A percentile compares a stretch with the other conserved stretches of the same genome.
These are phyloP conservation scores for Zoanthus sansibaricus DNA, from an alignment of 92 coral and sea anemone species.

Conservation along the genomic window DNA sequence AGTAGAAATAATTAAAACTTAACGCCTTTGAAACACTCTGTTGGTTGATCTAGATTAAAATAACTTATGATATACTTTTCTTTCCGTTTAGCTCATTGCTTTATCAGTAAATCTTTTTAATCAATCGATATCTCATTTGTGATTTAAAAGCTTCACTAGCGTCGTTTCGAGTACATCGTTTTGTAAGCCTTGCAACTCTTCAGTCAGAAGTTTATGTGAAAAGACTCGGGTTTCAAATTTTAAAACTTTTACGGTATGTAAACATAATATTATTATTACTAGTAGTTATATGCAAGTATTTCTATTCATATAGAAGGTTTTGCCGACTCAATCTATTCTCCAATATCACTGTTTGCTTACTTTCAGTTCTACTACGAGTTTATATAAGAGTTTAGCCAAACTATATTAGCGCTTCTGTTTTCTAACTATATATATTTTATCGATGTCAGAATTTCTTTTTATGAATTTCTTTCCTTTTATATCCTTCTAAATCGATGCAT, in stretches of 20 bases:
- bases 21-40: conserved; percentile 7
- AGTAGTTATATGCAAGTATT: too few relatives aligned
- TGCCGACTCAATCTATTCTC: too few relatives aligned
- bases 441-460: too few relatives aligned
- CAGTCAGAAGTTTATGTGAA: background rate
- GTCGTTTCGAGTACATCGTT: background rate
- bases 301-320: too few relatives aligned
- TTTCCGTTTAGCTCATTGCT: conserved; percentile 30
- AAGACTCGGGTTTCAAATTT: background rate
- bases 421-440: too few relatives aligned
- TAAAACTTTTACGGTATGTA: background rate
- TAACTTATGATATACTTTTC: conserved; percentile 32
- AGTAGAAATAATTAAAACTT: conserved; percentile 14
- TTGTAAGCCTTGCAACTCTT: background rate
- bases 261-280: background rate
- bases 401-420: too few relatives aligned
- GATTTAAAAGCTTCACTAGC: conserved; percentile 17
- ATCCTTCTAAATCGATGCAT: too few relatives aligned
- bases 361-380: too few relatives aligned
- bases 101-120: conserved; percentile 7
- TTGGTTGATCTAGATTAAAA: conserved; percentile 39
- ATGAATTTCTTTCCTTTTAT: too few relatives aligned
- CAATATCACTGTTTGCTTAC: too few relatives aligned
- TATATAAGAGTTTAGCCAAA: too few relatives aligned
- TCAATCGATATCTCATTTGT: conserved; percentile 2